These are phyloP conservation scores for Hemicordylus capensis DNA, from an alignment of 2,113 vertebrate species.

Conservation along the genomic window DNA sequence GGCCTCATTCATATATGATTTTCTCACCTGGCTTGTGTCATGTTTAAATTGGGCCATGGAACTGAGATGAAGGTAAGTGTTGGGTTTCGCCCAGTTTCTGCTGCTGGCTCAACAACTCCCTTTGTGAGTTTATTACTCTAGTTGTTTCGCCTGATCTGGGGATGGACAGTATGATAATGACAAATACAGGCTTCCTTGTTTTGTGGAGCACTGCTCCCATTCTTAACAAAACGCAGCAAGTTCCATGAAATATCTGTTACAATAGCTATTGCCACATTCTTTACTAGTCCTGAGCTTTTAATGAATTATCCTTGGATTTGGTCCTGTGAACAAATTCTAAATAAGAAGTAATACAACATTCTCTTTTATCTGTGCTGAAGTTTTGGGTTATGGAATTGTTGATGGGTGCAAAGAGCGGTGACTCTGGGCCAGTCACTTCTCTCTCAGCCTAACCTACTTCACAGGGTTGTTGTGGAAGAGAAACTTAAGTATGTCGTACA, in stretches of 20 bases:
- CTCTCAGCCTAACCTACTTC: too few species aligned
- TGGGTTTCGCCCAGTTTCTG: too few species aligned
- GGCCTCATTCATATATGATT: too few species aligned
- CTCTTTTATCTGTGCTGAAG: not conserved
- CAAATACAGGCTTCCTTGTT: not conserved
- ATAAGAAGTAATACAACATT: not conserved
- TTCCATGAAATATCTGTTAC: not conserved
- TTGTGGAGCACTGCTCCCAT: not conserved
- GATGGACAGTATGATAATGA: not conserved
- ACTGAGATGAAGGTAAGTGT: too few species aligned
- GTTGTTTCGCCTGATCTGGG: too few species aligned
- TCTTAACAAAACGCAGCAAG: not conserved
- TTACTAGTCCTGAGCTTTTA: not conserved
- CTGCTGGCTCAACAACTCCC: too few species aligned
- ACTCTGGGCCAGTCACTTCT: too few species aligned
- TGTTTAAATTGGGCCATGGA: not conserved
- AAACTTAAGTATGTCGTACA: too few species aligned
- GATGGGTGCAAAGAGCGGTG: not conserved
- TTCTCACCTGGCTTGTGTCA: not conserved
- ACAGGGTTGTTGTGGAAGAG: too few species aligned
- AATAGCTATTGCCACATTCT: not conserved
- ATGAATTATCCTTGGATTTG: not conserved
- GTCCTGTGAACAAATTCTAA: not conserved
- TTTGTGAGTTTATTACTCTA: too few species aligned
- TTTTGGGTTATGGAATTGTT: constrained; percentile 19